A percentile compares a stretch with the other conserved stretches of the same genome.
Evolutionary conservation across 2,888 invertebrate genomes (phyloP).

Genomic region (Omphaloscelis lunosa): DNA sequence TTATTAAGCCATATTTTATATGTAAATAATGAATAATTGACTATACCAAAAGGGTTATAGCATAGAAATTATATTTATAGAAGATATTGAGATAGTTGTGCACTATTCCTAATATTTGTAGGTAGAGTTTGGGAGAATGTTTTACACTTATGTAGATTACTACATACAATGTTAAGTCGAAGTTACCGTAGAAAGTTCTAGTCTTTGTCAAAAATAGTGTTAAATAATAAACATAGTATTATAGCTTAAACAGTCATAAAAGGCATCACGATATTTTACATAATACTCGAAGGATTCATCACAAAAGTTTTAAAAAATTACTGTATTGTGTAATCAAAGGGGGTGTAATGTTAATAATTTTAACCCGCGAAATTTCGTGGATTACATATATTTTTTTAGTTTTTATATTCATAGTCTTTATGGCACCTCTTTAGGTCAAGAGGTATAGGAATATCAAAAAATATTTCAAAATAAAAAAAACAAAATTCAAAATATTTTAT

Average conservation of each 20-base stretch:
- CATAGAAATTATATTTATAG: constrained; percentile 19
- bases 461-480: too few relatives aligned
- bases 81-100: background rate
- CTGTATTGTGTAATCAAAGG: background rate
- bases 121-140: background rate
- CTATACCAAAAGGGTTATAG: constrained; percentile 67
- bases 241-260: constrained; percentile 21
- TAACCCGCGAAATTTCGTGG: too few relatives aligned
- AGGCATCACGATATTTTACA: constrained; percentile 20
- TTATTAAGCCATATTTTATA: constrained; percentile 68
- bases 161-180: constrained; percentile 31
- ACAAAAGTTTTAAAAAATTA: background rate
- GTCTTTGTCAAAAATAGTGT: constrained; percentile 52
- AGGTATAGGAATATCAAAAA: too few relatives aligned
- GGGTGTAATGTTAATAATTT: constrained; percentile 7
- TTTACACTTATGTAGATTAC: constrained; percentile 10
- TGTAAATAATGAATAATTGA: constrained; percentile 47
- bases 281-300: background rate
- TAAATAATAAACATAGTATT: constrained; percentile 25
- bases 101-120: constrained; percentile 46
- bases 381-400: background rate
- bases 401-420: too few relatives aligned
- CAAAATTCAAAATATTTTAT: too few relatives aligned
- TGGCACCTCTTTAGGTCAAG: too few relatives aligned
- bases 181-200: constrained; percentile 62